Conservation (phyloP, 2,888 invertebrate genomes). For the Eupithecia subumbrata region DNA sequence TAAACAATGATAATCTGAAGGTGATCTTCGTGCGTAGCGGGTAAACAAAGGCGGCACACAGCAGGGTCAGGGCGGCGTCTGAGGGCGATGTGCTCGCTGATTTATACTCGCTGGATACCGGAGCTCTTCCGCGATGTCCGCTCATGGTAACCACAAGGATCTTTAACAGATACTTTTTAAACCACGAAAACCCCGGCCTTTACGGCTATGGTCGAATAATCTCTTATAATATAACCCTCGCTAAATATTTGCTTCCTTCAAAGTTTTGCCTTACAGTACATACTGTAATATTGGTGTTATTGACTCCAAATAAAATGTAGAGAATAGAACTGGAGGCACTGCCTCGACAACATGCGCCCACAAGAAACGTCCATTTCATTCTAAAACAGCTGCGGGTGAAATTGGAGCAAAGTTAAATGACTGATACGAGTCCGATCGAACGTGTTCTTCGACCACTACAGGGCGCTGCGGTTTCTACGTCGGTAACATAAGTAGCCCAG, state of each 20-base stretch:
- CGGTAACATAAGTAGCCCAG: constrained; percentile 75
- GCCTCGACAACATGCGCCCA: background rate
- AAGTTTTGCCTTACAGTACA: background rate
- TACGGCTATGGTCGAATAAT: background rate
- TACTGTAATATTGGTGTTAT: background rate
- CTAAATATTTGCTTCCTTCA: background rate
- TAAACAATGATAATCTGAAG: constrained; percentile 62
- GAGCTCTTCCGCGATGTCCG: constrained; percentile 78
- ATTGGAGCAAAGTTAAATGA: constrained; percentile 71
- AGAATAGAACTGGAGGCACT: background rate
- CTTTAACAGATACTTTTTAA: constrained; percentile 38
- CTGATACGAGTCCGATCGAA: constrained; percentile 61
- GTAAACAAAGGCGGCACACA: constrained; percentile 64
- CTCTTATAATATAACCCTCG: background rate
- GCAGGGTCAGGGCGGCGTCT: constrained; percentile 69
- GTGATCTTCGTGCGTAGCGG: constrained; percentile 63
- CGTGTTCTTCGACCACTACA: constrained; percentile 68
- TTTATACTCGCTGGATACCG: constrained; percentile 75
- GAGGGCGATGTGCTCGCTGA: constrained; percentile 73
- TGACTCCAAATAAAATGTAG: background rate
- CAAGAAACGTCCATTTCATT: constrained; percentile 45
- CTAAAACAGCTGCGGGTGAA: constrained; percentile 56
- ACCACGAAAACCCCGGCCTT: constrained; percentile 27
- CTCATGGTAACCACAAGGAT: constrained; percentile 71
- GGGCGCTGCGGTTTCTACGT: constrained; percentile 72